Base-by-base conservation (phyloP, 2,888 invertebrate genomes). In the Molorchus minor region DNA sequence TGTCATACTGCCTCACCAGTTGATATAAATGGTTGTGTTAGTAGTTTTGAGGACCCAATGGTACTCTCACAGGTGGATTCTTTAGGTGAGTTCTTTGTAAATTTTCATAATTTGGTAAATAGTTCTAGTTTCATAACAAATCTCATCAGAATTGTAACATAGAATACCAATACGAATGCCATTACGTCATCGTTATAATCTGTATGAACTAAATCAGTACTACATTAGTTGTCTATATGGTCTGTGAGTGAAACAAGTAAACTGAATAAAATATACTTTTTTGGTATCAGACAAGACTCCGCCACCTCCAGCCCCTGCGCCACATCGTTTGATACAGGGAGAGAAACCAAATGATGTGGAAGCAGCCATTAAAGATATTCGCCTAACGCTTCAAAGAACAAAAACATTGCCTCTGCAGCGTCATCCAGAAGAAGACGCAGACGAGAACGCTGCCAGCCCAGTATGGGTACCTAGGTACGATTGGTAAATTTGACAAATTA, bases 301-400 rank as follows among this genome's bases (percentile, higher is more conserved):
- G 16, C 90, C 90, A 25, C 90, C 90, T 38, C 91, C 90, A 2
- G 89, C 91, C 61, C 90, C 91, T 17, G 89, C 88, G 62, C 89
- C 90, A 49, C 90, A 90, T 79, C 86, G 89, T 33, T 85, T 84
- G 68, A 67, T 79, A 61, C 79, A 70, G 49, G 65, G 61, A 5
- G 78, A 79, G 57, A 79, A 77, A 63, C 68, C 77, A 3, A 77
- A 73, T 45, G 79, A 79, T 59, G 81, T 81, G 2, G 85, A 87
- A 77, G 87, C 91, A 70, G 90, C 91, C 33, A 88, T 92, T 73
- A 91, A 91, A 76, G 94, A 94, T 70, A 94, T 94, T 71, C 87
- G 93, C 49, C 87, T 92, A 72, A 90, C 88, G 64, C 81, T 92
- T 65, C 93, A 87, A 81, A 86, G 90, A 79, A 89, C 89, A 54